Evolutionary conservation across 2,797 vertebrate genomes (phyloP).

Genomic region (Lutjanus campechanus): DNA sequence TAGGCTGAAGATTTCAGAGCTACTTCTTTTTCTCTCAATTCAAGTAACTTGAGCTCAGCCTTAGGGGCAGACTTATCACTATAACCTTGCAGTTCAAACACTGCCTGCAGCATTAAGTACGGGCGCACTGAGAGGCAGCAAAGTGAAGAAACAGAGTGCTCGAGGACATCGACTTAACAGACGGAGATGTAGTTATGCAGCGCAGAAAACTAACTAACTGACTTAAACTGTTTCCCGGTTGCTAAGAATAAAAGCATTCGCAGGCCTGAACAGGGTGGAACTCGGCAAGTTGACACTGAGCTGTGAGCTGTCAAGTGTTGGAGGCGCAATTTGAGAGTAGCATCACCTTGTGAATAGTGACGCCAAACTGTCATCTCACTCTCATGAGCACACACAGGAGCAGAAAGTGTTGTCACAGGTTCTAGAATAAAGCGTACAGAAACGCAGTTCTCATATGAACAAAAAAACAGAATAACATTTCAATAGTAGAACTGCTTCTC

Average conservation of each 20-base stretch:
- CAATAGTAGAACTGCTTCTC: conserved; percentile 8
- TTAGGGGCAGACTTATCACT: conserved; percentile 50
- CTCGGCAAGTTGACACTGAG: conserved; percentile 7
- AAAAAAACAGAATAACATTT: neutral
- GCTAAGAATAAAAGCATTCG: conserved; percentile 1
- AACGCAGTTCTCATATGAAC: conserved; percentile 10
- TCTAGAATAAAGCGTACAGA: conserved; percentile 14
- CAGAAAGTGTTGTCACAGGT: neutral
- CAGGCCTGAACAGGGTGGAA: conserved; percentile 11
- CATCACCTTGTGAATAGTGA: conserved; percentile 62
- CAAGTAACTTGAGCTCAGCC: conserved; percentile 45
- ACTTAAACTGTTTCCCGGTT: conserved; percentile 3
- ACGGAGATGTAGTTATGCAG: conserved; percentile 18
- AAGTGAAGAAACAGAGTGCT: conserved; percentile 33
- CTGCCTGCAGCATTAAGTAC: conserved; percentile 36
- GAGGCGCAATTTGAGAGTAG: conserved; percentile 21
- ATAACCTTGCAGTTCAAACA: conserved; percentile 60
- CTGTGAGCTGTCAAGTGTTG: conserved; percentile 44
- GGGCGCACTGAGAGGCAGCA: conserved; percentile 15
- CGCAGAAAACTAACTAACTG: conserved; percentile 23
- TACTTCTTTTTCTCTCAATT: conserved; percentile 39
- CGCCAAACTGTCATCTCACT: conserved; percentile 60
- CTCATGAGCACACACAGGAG: neutral
- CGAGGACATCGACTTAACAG: conserved; percentile 4
- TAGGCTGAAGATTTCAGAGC: conserved; percentile 41